Percentiles rank a stretch among this genome's conserved stretches.
These are phyloP conservation scores for Scaptomyza cyrtandrae DNA, from an alignment of 2,888 invertebrate genomes.

Conservation along the genomic window DNA sequence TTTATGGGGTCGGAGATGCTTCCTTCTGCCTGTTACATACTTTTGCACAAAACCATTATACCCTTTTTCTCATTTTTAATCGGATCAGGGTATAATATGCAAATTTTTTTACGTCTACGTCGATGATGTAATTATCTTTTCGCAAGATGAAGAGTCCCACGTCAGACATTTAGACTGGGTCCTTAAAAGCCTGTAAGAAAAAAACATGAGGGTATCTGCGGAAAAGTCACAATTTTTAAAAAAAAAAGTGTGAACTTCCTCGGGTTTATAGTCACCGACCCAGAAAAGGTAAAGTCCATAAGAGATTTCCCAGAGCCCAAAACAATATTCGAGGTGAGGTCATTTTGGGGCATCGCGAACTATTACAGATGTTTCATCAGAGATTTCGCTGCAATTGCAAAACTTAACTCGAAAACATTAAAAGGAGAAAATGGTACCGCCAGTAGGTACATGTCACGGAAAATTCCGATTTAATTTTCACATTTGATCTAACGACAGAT, in stretches of 20 bases:
- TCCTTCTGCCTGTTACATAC: too few relatives aligned
- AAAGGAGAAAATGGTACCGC: slow-evolving; percentile 6
- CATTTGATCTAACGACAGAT: too few relatives aligned
- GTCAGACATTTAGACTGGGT: background rate
- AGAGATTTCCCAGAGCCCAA: slow-evolving; percentile 17
- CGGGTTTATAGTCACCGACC: background rate
- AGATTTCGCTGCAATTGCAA: slow-evolving; percentile 13
- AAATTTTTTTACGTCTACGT: too few relatives aligned
- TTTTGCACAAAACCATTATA: too few relatives aligned
- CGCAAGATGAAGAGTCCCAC: too few relatives aligned
- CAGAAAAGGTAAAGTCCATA: slow-evolving; percentile 4
- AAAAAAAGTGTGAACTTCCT: background rate
- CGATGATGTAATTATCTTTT: too few relatives aligned
- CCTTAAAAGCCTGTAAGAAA: background rate
- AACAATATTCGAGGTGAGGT: slow-evolving; percentile 10
- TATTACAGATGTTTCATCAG: background rate
- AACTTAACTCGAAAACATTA: background rate
- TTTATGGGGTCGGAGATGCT: too few relatives aligned
- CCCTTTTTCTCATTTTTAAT: too few relatives aligned
- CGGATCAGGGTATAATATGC: too few relatives aligned
- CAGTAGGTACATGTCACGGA: background rate
- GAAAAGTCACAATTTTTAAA: background rate
- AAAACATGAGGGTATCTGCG: too few relatives aligned
- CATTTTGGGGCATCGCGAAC: slow-evolving; percentile 14
- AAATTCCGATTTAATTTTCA: background rate